Percentiles rank a stretch among this genome's conserved stretches.
Evolutionary conservation across 2,797 vertebrate genomes (phyloP).

Genomic region (Podargus strigoides): DNA sequence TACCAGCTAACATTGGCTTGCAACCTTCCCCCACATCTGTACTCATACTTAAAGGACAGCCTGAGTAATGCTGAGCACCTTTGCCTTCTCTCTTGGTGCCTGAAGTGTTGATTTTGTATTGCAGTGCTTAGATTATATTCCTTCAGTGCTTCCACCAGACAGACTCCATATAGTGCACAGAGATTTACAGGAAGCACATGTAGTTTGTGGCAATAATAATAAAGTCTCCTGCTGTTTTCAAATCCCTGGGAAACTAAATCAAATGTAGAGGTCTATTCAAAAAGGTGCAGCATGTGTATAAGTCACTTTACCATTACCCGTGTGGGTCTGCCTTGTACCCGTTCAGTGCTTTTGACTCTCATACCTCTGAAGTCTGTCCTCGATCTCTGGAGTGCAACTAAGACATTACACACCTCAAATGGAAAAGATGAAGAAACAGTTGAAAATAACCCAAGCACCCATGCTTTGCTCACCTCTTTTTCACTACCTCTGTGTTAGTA

Average conservation of each 20-base stretch:
- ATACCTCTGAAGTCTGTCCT: background rate
- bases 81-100: constrained; percentile 1
- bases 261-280: constrained; percentile 14
- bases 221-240: constrained; percentile 44
- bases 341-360: background rate
- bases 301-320: background rate
- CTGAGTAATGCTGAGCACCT: constrained; percentile 5
- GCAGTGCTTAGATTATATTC: constrained; percentile 18
- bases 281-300: background rate
- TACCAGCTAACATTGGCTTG: background rate
- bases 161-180: background rate
- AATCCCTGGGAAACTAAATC: constrained; percentile 44
- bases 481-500: background rate
- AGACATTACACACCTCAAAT: background rate
- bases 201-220: constrained; percentile 32
- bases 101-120: constrained; percentile 10
- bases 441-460: background rate
- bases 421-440: background rate
- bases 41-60: background rate
- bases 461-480: background rate
- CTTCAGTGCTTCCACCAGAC: background rate
- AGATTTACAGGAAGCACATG: constrained; percentile 47
- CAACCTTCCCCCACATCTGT: background rate
- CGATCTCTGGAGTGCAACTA: background rate
- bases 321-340: background rate